Evolutionary conservation across 2,888 invertebrate genomes (phyloP), one percentile per base, ranked within the genome.

Genomic region (Cataglyphis albicans): DNA sequence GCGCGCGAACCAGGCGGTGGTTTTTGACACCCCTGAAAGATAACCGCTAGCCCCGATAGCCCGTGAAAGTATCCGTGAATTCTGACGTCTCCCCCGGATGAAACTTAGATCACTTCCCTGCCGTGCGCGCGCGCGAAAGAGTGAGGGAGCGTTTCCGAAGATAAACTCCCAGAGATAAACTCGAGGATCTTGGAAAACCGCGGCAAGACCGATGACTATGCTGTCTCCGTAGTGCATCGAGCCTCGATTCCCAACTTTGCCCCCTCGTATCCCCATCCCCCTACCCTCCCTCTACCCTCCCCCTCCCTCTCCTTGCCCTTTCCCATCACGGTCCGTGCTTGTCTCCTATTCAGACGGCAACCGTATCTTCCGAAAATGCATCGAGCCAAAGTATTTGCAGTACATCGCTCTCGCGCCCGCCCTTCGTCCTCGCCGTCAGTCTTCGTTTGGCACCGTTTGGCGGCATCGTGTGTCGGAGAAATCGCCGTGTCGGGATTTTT

Each of bases 141-240:
- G 21, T 9, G 38, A 57, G 59, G 0, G 44, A 18, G 72, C 68
- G 83, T 84, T 84, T 83, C 82, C 81, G 87, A 91, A 90, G 91
- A 92, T 91, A 88, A 90, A 92, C 90, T 89, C 90, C 63, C 82
- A 9, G 84, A 91, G 92, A 92, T 92, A 91, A 90, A 90, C 90
- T 90, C 78, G 89, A 87, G 90, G 90, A 92, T 91, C 90, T 89
- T 88, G 84, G 92, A 90, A 91, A 91, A 93, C 90, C 92, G 84
- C 90, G 89, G 86, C 86, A 92, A 92, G 92, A 92, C 90, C 92
- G 92, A 92, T 92, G 91, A 90, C 87, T 88, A 87, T 83, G 86
- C 88, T 87, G 88, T 90, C 91, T 89, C 88, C 82, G 89, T 87
- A 86, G 81, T 88, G 88, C 89, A 91, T 90, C 88, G 87, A 82